phyloP scores from a whole-genome alignment of 2,888 invertebrate species.

The Acleris holmiana region DNA sequence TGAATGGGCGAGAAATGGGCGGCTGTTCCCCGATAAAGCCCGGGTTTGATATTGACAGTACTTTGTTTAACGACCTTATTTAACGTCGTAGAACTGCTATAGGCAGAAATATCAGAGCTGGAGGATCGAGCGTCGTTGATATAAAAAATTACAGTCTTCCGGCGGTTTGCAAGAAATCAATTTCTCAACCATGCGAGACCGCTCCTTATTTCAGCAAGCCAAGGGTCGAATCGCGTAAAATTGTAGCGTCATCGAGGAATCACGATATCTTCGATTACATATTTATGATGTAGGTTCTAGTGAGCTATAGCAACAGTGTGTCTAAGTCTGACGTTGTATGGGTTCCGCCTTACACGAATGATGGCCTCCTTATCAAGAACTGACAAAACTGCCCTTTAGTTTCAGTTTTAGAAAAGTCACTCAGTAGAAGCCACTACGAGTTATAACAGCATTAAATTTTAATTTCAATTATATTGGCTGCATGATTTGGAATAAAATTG shows the following conservation, averaged over 20 bases:
- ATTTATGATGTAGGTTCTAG: not conserved
- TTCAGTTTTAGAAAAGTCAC: not conserved
- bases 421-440: not conserved
- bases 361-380: conserved; percentile 8
- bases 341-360: conserved; percentile 4
- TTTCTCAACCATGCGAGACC: not conserved
- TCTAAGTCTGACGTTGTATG: conserved; percentile 8
- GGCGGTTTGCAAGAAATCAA: not conserved
- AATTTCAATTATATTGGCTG: too few relatives aligned
- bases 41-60: conserved; percentile 15
- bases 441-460: too few relatives aligned
- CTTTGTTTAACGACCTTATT: conserved; percentile 24
- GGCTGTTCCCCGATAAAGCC: conserved; percentile 14
- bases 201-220: not conserved
- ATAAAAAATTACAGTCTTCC: not conserved
- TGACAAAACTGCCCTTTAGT: not conserved
- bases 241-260: not conserved
- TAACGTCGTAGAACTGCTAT: conserved; percentile 7
- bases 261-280: not conserved
- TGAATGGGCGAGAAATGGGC: conserved; percentile 27
- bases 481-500: not conserved
- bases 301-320: conserved; percentile 2
- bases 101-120: conserved; percentile 13
- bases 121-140: conserved; percentile 1
- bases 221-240: not conserved